Percentiles rank a stretch among this genome's conserved stretches.
phyloP scores from a whole-genome alignment of 2,888 invertebrate species.

The Coelogynopora nodosa region DNA sequence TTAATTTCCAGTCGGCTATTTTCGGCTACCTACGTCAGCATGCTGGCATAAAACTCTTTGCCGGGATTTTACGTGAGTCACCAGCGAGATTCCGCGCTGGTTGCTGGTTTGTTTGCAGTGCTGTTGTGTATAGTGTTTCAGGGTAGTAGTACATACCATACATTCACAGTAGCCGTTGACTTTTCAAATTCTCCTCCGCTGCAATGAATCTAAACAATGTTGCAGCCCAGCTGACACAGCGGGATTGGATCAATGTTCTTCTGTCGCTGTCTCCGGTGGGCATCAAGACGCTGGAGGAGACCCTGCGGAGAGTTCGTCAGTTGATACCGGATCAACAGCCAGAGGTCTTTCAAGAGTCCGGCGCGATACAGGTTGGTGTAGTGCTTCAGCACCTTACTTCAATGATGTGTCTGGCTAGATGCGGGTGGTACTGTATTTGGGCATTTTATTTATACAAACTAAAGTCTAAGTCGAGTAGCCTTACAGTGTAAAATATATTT shows the following conservation, averaged over 20 bases:
- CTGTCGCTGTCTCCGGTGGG: conserved; percentile 32
- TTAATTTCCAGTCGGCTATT: background rate
- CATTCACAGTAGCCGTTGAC: no score
- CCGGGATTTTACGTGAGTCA: background rate
- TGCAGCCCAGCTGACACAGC: background rate
- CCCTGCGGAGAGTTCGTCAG: background rate
- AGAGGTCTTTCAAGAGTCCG: background rate
- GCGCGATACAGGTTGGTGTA: no score
- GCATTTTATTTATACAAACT: no score
- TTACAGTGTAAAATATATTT: no score
- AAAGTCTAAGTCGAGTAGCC: no score
- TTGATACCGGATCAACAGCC: background rate
- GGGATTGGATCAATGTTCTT: background rate
- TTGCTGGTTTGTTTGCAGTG: background rate
- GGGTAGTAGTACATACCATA: no score
- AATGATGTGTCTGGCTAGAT: no score
- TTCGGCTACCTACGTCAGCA: background rate
- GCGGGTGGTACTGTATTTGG: no score
- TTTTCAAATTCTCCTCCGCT: no score
- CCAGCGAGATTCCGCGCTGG: background rate
- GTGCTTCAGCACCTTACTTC: no score
- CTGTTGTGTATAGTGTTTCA: background rate
- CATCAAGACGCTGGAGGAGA: conserved; percentile 34
- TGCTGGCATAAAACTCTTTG: background rate
- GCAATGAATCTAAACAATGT: background rate